Evolutionary conservation across 2,113 vertebrate species (phyloP), one percentile per base, ranked within the genome.

Genomic region (Varanus salvator): DNA sequence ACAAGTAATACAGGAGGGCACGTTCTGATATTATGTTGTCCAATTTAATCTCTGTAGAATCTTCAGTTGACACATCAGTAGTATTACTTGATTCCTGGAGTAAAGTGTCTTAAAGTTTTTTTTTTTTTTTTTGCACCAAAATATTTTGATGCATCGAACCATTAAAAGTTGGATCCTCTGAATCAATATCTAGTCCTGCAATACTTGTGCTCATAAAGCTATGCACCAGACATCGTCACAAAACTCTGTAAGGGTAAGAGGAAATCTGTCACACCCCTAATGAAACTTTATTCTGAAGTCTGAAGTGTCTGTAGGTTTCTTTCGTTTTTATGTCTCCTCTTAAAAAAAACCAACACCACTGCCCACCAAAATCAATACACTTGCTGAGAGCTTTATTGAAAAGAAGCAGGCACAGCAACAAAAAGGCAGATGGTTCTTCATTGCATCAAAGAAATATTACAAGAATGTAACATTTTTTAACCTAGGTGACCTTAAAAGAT

Each of bases 221-320:
- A 72, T 25, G 19, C 54, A 17, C 5, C 25, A 25, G 80, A 80
- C 0, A 12, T 68, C 5, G 38, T 5, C 29, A 74, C 44, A 29
- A 60, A n/a, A 23, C 23, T 31, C 23, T 0, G 50, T 12, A 50
- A 27, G 17, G 21, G 0, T 0, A 91, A 14, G 74, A 72, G 48
- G 86, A 31, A 31, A 1, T 11, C 15, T n/a, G 60, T 12, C 72
- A 0, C 0, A 0, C 0, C 21, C 80, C 38, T 1, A 92, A 81
- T 60, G 48, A 0, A 57, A 66, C 27, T 85, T 64, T 0, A 0
- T 66, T 82, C 44, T 34, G 60, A 19, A 27, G 6, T 17, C 38
- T 76, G 8, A 17, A 54, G 27, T 2, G 88, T 84, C 52, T 86
- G 52, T 34, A 71, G n/a, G 48, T 34, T 17, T 50, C 48, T n/a